These are phyloP conservation scores for Dryococelus australis DNA, from an alignment of 2,888 invertebrate species.

Conservation along the genomic window DNA sequence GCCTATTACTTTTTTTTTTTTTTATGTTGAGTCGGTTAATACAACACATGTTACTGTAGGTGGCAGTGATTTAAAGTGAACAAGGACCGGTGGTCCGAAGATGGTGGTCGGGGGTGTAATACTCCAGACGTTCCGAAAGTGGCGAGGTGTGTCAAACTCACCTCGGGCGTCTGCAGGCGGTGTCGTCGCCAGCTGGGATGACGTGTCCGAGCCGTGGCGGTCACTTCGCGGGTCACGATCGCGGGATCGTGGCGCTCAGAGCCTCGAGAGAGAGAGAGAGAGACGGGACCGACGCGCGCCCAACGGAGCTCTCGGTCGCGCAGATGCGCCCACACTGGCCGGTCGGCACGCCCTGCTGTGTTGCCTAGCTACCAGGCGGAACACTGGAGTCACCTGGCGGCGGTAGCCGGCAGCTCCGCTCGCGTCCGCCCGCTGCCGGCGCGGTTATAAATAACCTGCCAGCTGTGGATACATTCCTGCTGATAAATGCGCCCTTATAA, in stretches of 20 bases:
- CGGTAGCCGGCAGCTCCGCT: not conserved
- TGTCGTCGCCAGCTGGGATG: not conserved
- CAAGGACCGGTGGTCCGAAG: too few species aligned
- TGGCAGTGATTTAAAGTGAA: too few species aligned
- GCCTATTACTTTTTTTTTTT: too few species aligned
- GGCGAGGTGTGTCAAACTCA: not conserved
- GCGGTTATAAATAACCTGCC: not conserved
- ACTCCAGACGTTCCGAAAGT: too few species aligned
- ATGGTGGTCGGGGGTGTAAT: too few species aligned
- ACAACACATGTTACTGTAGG: too few species aligned
- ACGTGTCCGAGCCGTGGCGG: not conserved
- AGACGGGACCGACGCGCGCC: not conserved
- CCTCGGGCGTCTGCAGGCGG: not conserved
- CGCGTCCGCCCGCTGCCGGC: not conserved
- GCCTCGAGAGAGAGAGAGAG: too few species aligned
- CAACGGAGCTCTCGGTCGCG: not conserved
- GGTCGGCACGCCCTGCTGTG: conserved; percentile 11
- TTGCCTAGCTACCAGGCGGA: not conserved
- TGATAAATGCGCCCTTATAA: not conserved
- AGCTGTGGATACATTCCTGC: not conserved
- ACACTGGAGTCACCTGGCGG: not conserved
- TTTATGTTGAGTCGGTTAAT: too few species aligned
- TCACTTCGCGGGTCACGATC: too few species aligned
- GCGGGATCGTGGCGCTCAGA: too few species aligned
- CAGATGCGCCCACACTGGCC: conserved; percentile 5